Evolutionary conservation across 2,888 invertebrate genomes (phyloP).

Genomic region (Yponomeuta cagnagella): DNA sequence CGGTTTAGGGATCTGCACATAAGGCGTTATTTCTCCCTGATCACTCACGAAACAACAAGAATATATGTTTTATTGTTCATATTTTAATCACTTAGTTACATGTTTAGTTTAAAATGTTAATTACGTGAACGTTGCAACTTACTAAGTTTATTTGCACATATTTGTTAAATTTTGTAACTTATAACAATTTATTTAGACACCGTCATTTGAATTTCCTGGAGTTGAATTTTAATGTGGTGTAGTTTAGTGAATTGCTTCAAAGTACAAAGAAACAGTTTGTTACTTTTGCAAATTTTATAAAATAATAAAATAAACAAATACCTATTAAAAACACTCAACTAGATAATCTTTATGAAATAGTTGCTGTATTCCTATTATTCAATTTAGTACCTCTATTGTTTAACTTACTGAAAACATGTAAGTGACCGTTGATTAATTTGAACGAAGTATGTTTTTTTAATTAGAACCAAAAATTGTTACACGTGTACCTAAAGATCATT

Average conservation of each 20-base stretch:
- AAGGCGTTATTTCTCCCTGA: slow-evolving; percentile 6
- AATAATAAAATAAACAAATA: slow-evolving; percentile 55
- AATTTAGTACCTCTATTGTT: slow-evolving; percentile 47
- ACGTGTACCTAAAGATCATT: slow-evolving; percentile 50
- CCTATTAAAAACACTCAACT: slow-evolving; percentile 62
- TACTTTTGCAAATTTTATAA: slow-evolving; percentile 84
- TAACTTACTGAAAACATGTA: slow-evolving; percentile 28
- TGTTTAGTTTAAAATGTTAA: slow-evolving; percentile 69
- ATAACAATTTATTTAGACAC: slow-evolving; percentile 71
- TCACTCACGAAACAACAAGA: slow-evolving; percentile 36
- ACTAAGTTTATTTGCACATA: slow-evolving; percentile 74
- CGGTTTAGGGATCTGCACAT: background rate
- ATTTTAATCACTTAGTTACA: slow-evolving; percentile 67
- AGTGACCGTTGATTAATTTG: slow-evolving; percentile 28
- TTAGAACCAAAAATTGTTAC: slow-evolving; percentile 66
- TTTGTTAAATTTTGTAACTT: slow-evolving; percentile 70
- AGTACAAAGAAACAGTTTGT: slow-evolving; percentile 82
- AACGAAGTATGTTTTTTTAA: slow-evolving; percentile 51
- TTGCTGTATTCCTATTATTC: slow-evolving; percentile 55
- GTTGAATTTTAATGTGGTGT: slow-evolving; percentile 69
- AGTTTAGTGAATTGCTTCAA: slow-evolving; percentile 80
- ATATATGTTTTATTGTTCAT: slow-evolving; percentile 63
- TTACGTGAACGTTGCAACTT: slow-evolving; percentile 69
- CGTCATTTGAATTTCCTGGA: slow-evolving; percentile 59
- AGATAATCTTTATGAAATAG: slow-evolving; percentile 68